Evolutionary conservation across 2,113 vertebrate species (phyloP).

Genomic region (Gopherus flavomarginatus): DNA sequence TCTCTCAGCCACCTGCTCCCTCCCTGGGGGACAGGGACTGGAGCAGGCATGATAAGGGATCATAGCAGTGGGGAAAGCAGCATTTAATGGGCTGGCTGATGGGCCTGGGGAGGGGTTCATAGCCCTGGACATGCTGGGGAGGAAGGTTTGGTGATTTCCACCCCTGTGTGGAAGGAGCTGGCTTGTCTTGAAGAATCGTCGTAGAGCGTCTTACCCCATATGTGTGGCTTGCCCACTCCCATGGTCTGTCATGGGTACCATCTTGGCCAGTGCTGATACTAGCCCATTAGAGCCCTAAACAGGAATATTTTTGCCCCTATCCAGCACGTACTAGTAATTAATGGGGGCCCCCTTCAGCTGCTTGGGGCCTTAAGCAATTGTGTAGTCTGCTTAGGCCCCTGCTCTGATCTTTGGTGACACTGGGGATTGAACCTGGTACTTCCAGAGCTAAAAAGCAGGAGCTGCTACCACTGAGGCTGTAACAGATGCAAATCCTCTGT

Average conservation of each 20-base stretch:
- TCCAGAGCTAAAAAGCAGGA: background rate
- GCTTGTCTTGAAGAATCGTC: background rate
- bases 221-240: background rate
- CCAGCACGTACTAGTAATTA: no score
- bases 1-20: constrained; percentile 6
- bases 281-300: no score
- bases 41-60: background rate
- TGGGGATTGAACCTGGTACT: background rate
- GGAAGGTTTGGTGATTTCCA: background rate
- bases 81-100: background rate
- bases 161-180: background rate
- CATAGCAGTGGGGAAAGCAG: background rate
- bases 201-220: background rate
- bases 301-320: no score
- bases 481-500: background rate
- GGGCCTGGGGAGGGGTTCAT: background rate
- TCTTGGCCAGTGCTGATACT: background rate
- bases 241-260: background rate
- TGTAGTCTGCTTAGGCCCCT: no score
- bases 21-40: background rate
- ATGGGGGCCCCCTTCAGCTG: no score
- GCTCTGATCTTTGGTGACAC: background rate
- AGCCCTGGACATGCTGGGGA: background rate
- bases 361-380: no score
- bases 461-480: background rate